Evolutionary conservation across 1,140 invertebrate genomes (phyloP).

Genomic region (Cotesia glomerata): DNA sequence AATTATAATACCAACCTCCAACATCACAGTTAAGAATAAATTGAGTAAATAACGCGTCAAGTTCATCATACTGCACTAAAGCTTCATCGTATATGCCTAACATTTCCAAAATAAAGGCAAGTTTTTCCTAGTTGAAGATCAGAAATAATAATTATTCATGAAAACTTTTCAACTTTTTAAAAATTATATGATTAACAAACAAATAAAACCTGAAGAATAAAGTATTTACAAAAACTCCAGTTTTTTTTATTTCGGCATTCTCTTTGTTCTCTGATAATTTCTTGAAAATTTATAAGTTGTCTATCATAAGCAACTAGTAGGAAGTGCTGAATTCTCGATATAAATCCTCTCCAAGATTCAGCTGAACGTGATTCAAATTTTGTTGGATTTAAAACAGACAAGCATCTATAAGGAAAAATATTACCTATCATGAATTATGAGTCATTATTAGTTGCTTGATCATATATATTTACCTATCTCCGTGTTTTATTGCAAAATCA

Average conservation of each 20-base stretch:
- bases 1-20: constrained; percentile 66
- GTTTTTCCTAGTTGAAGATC: constrained; percentile 79
- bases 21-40: constrained; percentile 92
- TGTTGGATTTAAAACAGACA: constrained; percentile 88
- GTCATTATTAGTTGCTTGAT: not conserved
- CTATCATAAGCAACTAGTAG: constrained; percentile 88
- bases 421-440: not conserved
- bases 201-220: constrained; percentile 80
- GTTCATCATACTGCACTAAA: constrained; percentile 94
- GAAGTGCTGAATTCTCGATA: constrained; percentile 82
- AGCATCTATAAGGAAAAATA: constrained; percentile 70
- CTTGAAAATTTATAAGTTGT: constrained; percentile 85
- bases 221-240: constrained; percentile 96
- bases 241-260: constrained; percentile 88
- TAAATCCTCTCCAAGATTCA: constrained; percentile 87
- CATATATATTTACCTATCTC: constrained; percentile 68
- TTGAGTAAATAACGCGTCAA: constrained; percentile 96
- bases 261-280: constrained; percentile 86
- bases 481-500: constrained; percentile 90
- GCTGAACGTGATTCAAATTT: constrained; percentile 86
- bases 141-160: constrained; percentile 20
- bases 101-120: constrained; percentile 94
- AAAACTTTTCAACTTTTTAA: not conserved
- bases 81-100: constrained; percentile 92
- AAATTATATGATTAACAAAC: not conserved